phyloP scores from a whole-genome alignment of 2,888 invertebrate genomes.

The Polymixis flavicincta region DNA sequence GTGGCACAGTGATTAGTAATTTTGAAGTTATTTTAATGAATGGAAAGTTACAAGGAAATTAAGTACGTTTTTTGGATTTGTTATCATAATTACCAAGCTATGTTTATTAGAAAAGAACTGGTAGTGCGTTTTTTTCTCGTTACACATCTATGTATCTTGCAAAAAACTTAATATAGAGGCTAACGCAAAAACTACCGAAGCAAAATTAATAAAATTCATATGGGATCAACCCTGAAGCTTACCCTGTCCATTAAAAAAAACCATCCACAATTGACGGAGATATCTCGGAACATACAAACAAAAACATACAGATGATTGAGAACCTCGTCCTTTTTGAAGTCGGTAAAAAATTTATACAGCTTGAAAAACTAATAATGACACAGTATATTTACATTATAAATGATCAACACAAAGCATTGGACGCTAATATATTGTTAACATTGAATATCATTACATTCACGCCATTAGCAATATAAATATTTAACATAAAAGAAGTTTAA shows the following conservation, averaged over 20 bases:
- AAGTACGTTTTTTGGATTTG: slow-evolving; percentile 9
- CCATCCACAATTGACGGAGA: too few relatives aligned
- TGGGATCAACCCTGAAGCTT: too few relatives aligned
- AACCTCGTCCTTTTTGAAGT: too few relatives aligned
- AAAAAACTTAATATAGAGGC: too few relatives aligned
- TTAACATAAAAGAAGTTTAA: not conserved
- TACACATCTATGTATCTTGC: too few relatives aligned
- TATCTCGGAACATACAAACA: too few relatives aligned
- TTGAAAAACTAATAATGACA: not conserved
- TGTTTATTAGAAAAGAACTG: not conserved
- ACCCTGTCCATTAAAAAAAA: too few relatives aligned
- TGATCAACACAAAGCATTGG: slow-evolving; percentile 8
- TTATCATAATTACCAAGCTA: slow-evolving; percentile 11
- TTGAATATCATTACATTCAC: slow-evolving; percentile 7
- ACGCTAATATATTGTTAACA: slow-evolving; percentile 1
- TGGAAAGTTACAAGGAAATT: slow-evolving; percentile 26
- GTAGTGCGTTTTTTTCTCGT: too few relatives aligned
- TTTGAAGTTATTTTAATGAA: slow-evolving; percentile 39
- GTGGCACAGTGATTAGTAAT: slow-evolving; percentile 36
- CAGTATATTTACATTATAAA: not conserved
- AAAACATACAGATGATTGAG: too few relatives aligned
- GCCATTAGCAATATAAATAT: slow-evolving; percentile 1
- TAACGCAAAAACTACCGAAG: too few relatives aligned
- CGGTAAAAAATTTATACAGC: too few relatives aligned
- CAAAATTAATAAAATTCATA: too few relatives aligned